Evolutionary conservation across 2,888 invertebrate genomes (phyloP), one percentile per base, ranked within the genome.

Genomic region (Sialis fuliginosa): DNA sequence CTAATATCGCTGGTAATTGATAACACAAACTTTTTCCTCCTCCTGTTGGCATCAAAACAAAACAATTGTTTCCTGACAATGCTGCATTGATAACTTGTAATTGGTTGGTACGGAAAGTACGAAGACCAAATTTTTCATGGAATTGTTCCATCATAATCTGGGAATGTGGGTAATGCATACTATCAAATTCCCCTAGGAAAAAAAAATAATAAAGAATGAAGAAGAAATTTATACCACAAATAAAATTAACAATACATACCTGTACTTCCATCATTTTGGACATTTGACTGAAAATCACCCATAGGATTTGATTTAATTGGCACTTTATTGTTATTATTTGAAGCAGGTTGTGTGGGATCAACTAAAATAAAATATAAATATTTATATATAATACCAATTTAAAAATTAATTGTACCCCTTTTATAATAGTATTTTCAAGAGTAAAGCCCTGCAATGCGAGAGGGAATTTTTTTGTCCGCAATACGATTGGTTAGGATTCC

Each of bases 1-100:
- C 75, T 31, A 96, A 62, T 46, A 95, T 68, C 0, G 92, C 89
- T 1, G 96, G 95, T 48, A 96, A 65, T 65, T 96, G 90, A 64
- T 90, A 91, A 58, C 89, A 90, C n/a, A 90, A 63, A 2, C 88
- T 88, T 67, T 93, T 93, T 44, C 95, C 95, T 48, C 92, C 93
- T 7, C 92, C 96, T 8, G 97, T 98, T 1, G 97, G 97, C 97
- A 98, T 98, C 5, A 98, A 72, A 2, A 98, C 83, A 61, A 98
- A 97, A 59, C 89, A 88, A 62, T 98, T 96, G 58, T 85, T 71
- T 1, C 82, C 80, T 8, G 85, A 64, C 46, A 97, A 61, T 6
- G 88, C 83, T 1, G 96, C 93, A 64, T 95, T 95, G 55, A 97
- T 89, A 6, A 90, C 89, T 66, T 92, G 89, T 52, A 89, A 68